Evolutionary conservation across 30 jellyfish, hydroid and myxozoan species (phyloP).

Genomic region (Hydractinia echinata): DNA sequence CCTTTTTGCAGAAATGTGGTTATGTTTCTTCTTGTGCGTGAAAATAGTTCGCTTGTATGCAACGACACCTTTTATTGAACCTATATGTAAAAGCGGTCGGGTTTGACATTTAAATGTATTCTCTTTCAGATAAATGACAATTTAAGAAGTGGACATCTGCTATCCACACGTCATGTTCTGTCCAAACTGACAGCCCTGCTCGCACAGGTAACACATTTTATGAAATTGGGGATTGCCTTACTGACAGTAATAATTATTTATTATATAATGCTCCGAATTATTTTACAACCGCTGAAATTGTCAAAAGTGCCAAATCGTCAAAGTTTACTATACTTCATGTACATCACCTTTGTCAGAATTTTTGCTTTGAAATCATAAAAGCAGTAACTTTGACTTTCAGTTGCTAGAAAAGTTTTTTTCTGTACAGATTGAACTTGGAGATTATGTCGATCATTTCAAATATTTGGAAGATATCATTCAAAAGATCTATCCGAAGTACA

Average conservation of each 20-base stretch:
- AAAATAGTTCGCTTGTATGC: not conserved
- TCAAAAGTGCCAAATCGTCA: too few species aligned
- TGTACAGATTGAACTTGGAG: conserved; percentile 85
- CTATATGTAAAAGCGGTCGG: not conserved
- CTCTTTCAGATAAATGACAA: conserved; percentile 53
- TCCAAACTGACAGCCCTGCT: conserved; percentile 56
- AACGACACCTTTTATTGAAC: not conserved
- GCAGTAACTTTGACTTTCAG: too few species aligned
- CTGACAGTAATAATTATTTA: too few species aligned
- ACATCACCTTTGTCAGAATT: too few species aligned
- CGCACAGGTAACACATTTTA: conserved; percentile 58
- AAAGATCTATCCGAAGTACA: conserved; percentile 60
- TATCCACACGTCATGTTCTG: conserved; percentile 62
- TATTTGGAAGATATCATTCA: conserved; percentile 58
- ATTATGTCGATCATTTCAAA: conserved; percentile 69
- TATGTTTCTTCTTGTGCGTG: not conserved
- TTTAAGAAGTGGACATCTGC: conserved; percentile 65
- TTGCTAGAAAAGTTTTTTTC: not conserved
- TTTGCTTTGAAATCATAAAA: too few species aligned
- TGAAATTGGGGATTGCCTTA: too few species aligned
- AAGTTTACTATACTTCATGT: too few species aligned
- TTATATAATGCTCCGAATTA: too few species aligned
- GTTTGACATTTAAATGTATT: not conserved
- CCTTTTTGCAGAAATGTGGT: not conserved
- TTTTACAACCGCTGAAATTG: too few species aligned